Base-by-base conservation (phyloP, 2,113 vertebrate genomes). In the Steatornis caripensis region DNA sequence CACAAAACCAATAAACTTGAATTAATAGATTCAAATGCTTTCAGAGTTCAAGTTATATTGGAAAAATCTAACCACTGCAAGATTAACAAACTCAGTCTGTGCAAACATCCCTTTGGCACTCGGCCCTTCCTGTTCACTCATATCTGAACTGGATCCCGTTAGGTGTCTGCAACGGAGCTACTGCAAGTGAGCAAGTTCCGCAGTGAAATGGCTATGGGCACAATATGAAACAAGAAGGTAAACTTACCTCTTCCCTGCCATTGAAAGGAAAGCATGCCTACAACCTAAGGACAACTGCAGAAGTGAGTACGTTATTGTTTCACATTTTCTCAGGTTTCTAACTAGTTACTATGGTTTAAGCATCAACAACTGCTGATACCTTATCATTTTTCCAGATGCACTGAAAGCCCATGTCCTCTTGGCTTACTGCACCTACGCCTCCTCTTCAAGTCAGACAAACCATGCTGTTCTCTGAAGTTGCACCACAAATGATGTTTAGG, bases 401-500 rank as follows among this genome's bases (percentile, higher is more conserved):
- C 70, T 83, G 95, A 90, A 93, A 91, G 95, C 95, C 96, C 96
- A 97, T 96, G 94, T 97, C 96, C 96, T 95, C 91, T 17, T 53
- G 89, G 62, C 78, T 91, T 37, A 8, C 75, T 89, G 95, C 89
- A 92, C 92, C 95, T 81, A 62, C 41, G 92, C 84, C 78, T 94
- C 84, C 62, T 94, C 93, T 78, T 97, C 96, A 97, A 18, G 78
- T 92, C 74, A 82, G 68, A 53, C 77, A 75, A 90, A 82, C 21
- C 43, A 55, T 79, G 84, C 69, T 83, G 70, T 60, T 68, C 86
- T 65, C 37, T 1, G 62, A 68, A 84, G 91, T 15, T 84, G 85
- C 57, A 89, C 76, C 71, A 37, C 11, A 11, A 20, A 39, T 8
- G 53, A 70, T 1, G n/a, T 22, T 69, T 2, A 71, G 70, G 61